Percentiles rank a stretch among this genome's conserved stretches.
These are phyloP conservation scores for Furcula furcula DNA, from an alignment of 2,888 invertebrate species.

Conservation along the genomic window DNA sequence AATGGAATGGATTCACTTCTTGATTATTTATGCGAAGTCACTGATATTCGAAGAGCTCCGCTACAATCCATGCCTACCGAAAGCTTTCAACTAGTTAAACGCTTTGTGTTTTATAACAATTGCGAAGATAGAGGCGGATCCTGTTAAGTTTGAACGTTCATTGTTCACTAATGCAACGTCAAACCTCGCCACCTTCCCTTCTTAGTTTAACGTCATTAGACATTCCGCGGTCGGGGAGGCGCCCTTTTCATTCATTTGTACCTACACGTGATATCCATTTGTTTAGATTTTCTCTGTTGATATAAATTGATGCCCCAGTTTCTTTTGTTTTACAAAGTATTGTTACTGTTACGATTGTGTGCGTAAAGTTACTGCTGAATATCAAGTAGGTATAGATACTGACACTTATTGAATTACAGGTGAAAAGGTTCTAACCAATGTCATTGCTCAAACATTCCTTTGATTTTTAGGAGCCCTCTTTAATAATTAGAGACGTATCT, in stretches of 20 bases:
- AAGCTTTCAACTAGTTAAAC: conserved; percentile 63
- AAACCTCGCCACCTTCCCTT: conserved; percentile 51
- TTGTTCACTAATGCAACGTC: conserved; percentile 71
- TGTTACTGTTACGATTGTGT: conserved; percentile 26
- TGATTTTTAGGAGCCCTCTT: too few species aligned
- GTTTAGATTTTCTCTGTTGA: conserved; percentile 34
- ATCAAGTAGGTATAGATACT: too few species aligned
- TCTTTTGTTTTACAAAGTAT: conserved; percentile 44
- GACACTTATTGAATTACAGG: too few species aligned
- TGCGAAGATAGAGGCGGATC: conserved; percentile 60
- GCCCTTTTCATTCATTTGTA: conserved; percentile 48
- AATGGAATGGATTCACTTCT: neutral
- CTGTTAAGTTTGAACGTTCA: conserved; percentile 59
- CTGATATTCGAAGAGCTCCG: conserved; percentile 17
- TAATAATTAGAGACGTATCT: too few species aligned
- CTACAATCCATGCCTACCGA: conserved; percentile 30
- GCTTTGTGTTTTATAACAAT: conserved; percentile 66
- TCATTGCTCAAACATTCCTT: too few species aligned
- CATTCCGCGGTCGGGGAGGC: conserved; percentile 49
- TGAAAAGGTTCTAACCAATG: too few species aligned
- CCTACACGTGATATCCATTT: conserved; percentile 36
- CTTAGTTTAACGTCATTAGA: conserved; percentile 59
- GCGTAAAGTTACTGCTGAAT: neutral
- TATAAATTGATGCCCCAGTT: conserved; percentile 35
- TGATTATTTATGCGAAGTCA: conserved; percentile 2